A percentile compares a stretch with the other conserved stretches of the same genome.
phyloP scores from a whole-genome alignment of 1,140 invertebrate species.

The Sitophilus oryzae region DNA sequence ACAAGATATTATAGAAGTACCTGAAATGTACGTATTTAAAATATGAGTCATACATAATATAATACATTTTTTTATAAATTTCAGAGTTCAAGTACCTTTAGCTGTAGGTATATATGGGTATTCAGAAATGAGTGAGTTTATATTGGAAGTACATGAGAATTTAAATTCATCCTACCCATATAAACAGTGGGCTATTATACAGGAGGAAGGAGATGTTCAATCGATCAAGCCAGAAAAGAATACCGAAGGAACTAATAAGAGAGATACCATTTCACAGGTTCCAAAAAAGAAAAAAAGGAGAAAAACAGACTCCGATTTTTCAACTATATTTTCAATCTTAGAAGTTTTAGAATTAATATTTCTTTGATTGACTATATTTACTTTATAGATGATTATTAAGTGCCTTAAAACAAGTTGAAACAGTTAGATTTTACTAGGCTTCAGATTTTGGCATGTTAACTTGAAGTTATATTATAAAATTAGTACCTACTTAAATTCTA shows the following conservation, averaged over 20 bases:
- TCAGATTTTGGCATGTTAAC: too few relatives aligned
- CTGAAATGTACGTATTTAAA: slow-evolving; percentile 34
- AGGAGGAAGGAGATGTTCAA: background rate
- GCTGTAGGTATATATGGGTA: slow-evolving; percentile 14
- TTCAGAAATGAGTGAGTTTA: slow-evolving; percentile 5
- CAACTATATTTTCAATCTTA: slow-evolving; percentile 14
- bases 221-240: background rate
- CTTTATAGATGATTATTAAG: background rate
- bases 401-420: background rate
- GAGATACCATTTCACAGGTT: background rate
- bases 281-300: slow-evolving; percentile 7
- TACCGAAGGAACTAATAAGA: background rate
- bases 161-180: slow-evolving; percentile 3
- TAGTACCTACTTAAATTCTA: too few relatives aligned
- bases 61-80: background rate
- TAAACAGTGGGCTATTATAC: slow-evolving; percentile 3
- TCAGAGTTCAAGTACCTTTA: slow-evolving; percentile 10
- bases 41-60: background rate
- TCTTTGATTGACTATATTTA: slow-evolving; percentile 5
- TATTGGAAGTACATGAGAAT: slow-evolving; percentile 15
- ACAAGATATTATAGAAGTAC: slow-evolving; percentile 48
- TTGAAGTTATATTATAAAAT: too few relatives aligned
- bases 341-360: slow-evolving; percentile 19
- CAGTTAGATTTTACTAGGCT: background rate
- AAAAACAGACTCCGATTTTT: background rate